These are phyloP conservation scores for Agrochola lychnidis DNA, from an alignment of 2,888 invertebrate genomes.

Conservation along the genomic window DNA sequence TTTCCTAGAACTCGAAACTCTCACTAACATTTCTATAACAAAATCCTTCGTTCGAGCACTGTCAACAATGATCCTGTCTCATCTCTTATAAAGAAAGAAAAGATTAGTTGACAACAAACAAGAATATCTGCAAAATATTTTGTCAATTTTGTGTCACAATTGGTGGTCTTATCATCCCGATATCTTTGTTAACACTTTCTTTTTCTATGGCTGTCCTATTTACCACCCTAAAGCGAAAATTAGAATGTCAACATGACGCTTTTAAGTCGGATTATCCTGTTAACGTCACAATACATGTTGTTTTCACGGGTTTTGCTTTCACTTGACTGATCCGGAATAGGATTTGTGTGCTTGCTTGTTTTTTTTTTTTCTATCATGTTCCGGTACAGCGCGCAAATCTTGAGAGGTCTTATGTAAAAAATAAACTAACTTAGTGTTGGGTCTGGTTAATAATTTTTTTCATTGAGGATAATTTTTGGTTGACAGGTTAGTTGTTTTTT, in stretches of 20 bases:
- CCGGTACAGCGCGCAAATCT: conserved; percentile 37
- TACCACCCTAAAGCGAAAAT: conserved; percentile 73
- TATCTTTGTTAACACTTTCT: conserved; percentile 79
- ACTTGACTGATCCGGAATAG: conserved; percentile 62
- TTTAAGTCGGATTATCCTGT: conserved; percentile 73
- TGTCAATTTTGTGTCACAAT: conserved; percentile 85
- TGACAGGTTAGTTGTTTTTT: not conserved
- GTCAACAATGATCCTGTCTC: conserved; percentile 66
- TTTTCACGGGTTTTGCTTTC: conserved; percentile 75
- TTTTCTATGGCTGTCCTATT: conserved; percentile 72
- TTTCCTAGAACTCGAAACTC: conserved; percentile 65
- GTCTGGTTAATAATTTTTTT: not conserved
- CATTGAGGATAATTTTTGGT: not conserved
- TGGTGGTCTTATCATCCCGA: conserved; percentile 84
- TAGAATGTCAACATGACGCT: conserved; percentile 86
- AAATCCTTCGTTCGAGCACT: conserved; percentile 64
- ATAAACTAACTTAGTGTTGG: conserved; percentile 18
- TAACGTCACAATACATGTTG: conserved; percentile 74
- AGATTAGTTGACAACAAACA: conserved; percentile 78
- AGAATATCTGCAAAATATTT: conserved; percentile 84
- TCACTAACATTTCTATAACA: conserved; percentile 64
- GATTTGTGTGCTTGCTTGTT: conserved; percentile 43
- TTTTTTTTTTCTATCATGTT: conserved; percentile 31
- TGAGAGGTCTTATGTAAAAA: conserved; percentile 26
- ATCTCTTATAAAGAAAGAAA: conserved; percentile 75